phyloP scores from a whole-genome alignment of 2,888 invertebrate species.

The Erannis defoliaria region DNA sequence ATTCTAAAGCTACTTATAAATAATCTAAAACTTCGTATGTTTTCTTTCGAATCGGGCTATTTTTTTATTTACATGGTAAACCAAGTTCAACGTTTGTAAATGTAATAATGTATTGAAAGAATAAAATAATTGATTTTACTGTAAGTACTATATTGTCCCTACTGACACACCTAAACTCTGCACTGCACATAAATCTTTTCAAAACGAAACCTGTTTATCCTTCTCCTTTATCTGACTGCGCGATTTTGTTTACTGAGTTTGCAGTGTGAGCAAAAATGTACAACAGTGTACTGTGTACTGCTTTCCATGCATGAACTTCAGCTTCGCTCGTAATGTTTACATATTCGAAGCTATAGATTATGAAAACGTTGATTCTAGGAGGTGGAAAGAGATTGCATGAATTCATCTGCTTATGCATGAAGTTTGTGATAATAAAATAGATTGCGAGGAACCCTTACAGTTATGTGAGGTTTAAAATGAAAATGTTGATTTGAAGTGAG shows the following conservation, averaged over 20 bases:
- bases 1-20: no score
- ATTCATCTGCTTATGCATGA: slow-evolving; percentile 28
- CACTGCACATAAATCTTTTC: slow-evolving; percentile 61
- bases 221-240: slow-evolving; percentile 50
- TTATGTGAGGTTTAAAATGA: slow-evolving; percentile 6
- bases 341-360: slow-evolving; percentile 7
- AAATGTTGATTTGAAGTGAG: slow-evolving; percentile 15
- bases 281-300: slow-evolving; percentile 29
- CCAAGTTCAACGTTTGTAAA: no score
- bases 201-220: slow-evolving; percentile 60
- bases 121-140: no score
- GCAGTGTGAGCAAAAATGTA: slow-evolving; percentile 46
- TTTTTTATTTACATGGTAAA: no score
- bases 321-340: slow-evolving; percentile 11
- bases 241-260: slow-evolving; percentile 51
- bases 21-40: no score
- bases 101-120: no score
- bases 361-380: slow-evolving; percentile 15
- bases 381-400: slow-evolving; percentile 23
- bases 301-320: slow-evolving; percentile 28
- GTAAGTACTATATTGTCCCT: slow-evolving; percentile 1
- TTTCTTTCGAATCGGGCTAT: no score
- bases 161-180: slow-evolving; percentile 35
- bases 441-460: not conserved
- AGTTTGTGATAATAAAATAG: slow-evolving; percentile 15